These are phyloP conservation scores for Aphelocoma coerulescens DNA, from an alignment of 2,113 vertebrate species.

Conservation along the genomic window DNA sequence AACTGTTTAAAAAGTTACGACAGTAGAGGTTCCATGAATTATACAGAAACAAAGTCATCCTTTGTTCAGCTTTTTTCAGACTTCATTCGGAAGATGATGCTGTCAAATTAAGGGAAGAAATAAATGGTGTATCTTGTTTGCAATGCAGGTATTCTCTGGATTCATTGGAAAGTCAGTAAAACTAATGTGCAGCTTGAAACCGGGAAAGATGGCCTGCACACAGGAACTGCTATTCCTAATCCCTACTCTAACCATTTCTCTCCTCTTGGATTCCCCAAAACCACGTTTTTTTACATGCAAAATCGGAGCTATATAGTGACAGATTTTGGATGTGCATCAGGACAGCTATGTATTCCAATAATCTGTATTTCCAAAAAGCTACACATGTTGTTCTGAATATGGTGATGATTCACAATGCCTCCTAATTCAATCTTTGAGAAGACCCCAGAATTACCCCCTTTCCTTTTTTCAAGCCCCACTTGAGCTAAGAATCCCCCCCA, in stretches of 20 bases:
- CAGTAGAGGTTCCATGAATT: conserved; percentile 1
- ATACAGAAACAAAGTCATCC: not conserved
- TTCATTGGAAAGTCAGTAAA: conserved; percentile 5
- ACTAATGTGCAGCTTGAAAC: not conserved
- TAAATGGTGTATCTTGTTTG: not conserved
- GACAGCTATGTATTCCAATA: not conserved
- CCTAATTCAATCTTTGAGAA: not conserved
- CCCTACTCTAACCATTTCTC: not conserved
- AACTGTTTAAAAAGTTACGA: conserved; percentile 11
- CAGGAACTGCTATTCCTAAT: not conserved
- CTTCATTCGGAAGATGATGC: not conserved
- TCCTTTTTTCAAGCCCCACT: not conserved
- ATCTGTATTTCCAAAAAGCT: not conserved
- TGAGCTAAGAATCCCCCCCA: not conserved
- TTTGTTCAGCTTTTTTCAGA: conserved; percentile 11
- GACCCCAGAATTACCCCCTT: not conserved
- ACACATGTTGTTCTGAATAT: not conserved
- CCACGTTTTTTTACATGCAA: not conserved
- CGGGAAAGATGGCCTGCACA: not conserved
- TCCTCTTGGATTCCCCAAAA: not conserved
- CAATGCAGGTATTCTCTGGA: not conserved
- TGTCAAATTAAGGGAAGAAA: not conserved
- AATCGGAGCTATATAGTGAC: not conserved
- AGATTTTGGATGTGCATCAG: not conserved
- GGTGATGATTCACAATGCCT: not conserved